Conservation (phyloP, 1,140 invertebrate species). For the Pogonognathellus flavescens region DNA sequence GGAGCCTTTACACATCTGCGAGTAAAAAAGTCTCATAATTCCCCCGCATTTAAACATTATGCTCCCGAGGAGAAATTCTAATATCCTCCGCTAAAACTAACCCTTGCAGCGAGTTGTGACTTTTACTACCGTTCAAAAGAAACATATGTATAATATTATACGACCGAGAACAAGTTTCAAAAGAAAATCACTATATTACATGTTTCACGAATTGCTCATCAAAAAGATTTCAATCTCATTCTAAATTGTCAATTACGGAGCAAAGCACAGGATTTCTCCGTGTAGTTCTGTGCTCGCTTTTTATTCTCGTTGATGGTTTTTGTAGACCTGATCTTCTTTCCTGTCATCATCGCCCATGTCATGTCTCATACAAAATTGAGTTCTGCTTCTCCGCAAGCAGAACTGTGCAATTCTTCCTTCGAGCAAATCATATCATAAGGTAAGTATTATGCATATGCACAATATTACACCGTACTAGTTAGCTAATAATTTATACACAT, state of each 20-base stretch:
- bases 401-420: not conserved
- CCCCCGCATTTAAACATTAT: no score
- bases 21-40: no score
- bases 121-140: no score
- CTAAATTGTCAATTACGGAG: no score
- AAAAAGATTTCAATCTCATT: conserved; percentile 2
- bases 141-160: no score
- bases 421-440: conserved; percentile 7
- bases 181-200: not conserved
- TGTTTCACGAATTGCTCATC: not conserved
- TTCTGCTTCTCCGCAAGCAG: conserved; percentile 14
- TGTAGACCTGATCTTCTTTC: conserved; percentile 1
- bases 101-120: no score
- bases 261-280: no score
- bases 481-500: not conserved
- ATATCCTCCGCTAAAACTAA: no score
- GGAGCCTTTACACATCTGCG: no score
- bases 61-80: no score
- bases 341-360: conserved; percentile 7
- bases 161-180: not conserved
- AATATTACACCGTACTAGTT: no score
- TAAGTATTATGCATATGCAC: not conserved
- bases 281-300: no score
- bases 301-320: conserved; percentile 1
- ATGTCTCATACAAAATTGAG: conserved; percentile 23